These are phyloP conservation scores for Scortum barcoo DNA, from an alignment of 2,113 vertebrate genomes.

Conservation along the genomic window DNA sequence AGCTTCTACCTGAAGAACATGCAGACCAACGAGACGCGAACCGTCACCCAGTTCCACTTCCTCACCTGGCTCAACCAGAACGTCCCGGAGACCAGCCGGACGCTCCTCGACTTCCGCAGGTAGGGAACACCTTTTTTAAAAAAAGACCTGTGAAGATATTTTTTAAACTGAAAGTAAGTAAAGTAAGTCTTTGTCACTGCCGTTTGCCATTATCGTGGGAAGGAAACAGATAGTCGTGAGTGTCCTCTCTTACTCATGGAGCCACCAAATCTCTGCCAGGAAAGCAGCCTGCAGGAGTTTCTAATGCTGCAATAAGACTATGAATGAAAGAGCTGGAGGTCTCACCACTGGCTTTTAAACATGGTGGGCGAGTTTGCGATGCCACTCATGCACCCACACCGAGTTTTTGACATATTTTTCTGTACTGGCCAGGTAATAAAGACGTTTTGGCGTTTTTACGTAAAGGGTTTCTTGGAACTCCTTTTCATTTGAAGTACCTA, in stretches of 20 bases:
- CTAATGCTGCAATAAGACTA: neutral
- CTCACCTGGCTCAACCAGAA: conserved; percentile 94
- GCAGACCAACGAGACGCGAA: conserved; percentile 94
- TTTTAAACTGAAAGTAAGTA: no score
- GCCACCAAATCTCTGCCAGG: neutral
- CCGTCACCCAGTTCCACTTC: conserved; percentile 99
- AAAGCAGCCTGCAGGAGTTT: neutral
- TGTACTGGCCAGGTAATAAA: neutral
- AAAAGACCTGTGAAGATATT: neutral
- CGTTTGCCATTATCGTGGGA: neutral
- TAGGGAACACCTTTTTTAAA: conserved; percentile 75
- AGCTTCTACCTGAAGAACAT: conserved; percentile 99
- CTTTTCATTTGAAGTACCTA: neutral
- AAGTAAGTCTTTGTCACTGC: neutral
- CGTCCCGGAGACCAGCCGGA: conserved; percentile 90
- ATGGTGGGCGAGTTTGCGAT: no score
- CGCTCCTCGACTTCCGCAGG: conserved; percentile 98
- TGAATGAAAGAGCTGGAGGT: neutral
- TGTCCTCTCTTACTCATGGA: neutral
- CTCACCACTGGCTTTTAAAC: neutral
- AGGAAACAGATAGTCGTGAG: neutral
- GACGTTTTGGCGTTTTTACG: neutral
- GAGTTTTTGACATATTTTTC: neutral
- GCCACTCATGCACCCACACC: neutral
- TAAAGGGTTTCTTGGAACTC: neutral